Percentiles rank a stretch among this genome's conserved stretches.
These are phyloP conservation scores for Exephanes ischioxanthus DNA, from an alignment of 2,888 invertebrate genomes.

Conservation along the genomic window DNA sequence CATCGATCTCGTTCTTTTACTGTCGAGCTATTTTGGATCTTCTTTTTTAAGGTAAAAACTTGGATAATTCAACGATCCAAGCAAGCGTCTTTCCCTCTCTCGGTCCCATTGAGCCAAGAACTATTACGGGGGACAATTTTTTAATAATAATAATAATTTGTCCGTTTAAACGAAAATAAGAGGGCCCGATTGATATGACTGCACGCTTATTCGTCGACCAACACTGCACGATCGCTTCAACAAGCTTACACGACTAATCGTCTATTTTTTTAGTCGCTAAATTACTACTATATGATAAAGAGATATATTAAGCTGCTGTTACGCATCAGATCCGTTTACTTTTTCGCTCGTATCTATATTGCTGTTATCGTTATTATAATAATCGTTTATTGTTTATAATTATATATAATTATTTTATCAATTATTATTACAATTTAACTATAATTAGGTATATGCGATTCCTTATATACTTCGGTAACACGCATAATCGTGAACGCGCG, in stretches of 20 bases:
- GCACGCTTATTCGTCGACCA: constrained; percentile 40
- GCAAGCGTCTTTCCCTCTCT: neutral
- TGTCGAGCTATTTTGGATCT: neutral
- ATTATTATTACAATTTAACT: constrained; percentile 50
- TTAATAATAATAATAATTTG: constrained; percentile 1
- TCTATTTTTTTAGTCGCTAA: constrained; percentile 29
- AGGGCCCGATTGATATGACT: constrained; percentile 65
- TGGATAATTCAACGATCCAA: neutral
- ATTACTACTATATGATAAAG: constrained; percentile 41
- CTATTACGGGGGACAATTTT: neutral
- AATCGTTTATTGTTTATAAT: constrained; percentile 17
- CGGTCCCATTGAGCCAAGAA: constrained; percentile 7
- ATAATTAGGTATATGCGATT: constrained; percentile 57
- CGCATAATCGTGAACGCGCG: constrained; percentile 65
- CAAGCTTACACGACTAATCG: constrained; percentile 13
- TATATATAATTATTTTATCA: constrained; percentile 4
- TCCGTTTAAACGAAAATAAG: neutral
- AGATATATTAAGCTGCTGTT: constrained; percentile 63
- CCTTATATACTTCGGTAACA: constrained; percentile 58
- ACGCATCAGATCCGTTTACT: constrained; percentile 54
- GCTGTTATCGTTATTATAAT: constrained; percentile 49
- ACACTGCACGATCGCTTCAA: constrained; percentile 23
- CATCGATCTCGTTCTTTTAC: neutral
- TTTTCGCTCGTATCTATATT: constrained; percentile 57
- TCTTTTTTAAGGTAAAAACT: constrained; percentile 6